Percentiles rank a stretch among this genome's conserved stretches.
phyloP scores from a whole-genome alignment of 2,888 invertebrate genomes.

The Calameuta pallipes region DNA sequence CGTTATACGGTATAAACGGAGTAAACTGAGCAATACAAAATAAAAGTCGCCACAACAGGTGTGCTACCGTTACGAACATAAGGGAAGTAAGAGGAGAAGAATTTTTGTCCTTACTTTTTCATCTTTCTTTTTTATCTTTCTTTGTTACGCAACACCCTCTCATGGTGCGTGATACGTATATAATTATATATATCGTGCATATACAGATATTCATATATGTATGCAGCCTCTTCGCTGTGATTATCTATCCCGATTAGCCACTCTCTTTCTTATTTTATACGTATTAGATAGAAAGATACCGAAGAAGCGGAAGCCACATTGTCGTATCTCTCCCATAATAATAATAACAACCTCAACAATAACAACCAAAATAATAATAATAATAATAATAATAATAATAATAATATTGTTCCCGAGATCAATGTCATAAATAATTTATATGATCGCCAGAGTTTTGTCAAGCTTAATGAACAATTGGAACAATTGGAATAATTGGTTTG shows the following conservation, averaged over 20 bases:
- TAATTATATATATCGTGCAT: not conserved
- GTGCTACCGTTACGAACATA: not conserved
- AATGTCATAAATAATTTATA: not conserved
- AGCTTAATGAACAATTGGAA: not conserved
- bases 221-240: not conserved
- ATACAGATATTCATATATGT: not conserved
- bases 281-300: not conserved
- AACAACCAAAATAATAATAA: not conserved
- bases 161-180: not conserved
- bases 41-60: not conserved
- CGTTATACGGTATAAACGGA: not conserved
- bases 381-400: too few relatives aligned
- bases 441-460: not conserved
- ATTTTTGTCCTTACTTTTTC: not conserved
- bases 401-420: not conserved
- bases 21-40: not conserved
- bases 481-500: not conserved
- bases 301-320: not conserved
- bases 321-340: not conserved
- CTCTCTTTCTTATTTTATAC: not conserved
- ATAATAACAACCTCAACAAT: not conserved
- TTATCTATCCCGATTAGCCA: not conserved
- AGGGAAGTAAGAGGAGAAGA: not conserved
- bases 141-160: not conserved
- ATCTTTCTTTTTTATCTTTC: not conserved